These are phyloP conservation scores for Eurosta solidaginis DNA, from an alignment of 1,140 invertebrate genomes.

Conservation along the genomic window DNA sequence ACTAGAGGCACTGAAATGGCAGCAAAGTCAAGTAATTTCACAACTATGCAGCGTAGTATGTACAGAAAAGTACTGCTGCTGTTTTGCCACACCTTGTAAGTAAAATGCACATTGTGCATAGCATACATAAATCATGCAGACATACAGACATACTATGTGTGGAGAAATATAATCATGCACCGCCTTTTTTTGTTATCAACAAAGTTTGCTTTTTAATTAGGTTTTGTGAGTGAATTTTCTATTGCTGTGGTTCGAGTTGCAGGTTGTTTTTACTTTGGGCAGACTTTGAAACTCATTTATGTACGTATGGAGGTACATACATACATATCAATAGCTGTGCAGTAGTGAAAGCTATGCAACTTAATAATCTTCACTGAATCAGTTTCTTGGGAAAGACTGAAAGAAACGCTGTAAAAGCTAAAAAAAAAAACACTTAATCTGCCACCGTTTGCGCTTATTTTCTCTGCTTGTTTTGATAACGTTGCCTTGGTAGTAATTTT, in stretches of 20 bases:
- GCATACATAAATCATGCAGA: neutral
- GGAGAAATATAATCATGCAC: neutral
- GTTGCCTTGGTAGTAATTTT: neutral
- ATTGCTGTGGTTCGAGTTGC: neutral
- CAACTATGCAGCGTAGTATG: neutral
- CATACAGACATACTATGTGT: too few relatives aligned
- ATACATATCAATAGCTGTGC: neutral
- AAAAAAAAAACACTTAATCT: neutral
- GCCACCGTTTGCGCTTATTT: neutral
- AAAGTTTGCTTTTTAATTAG: slow-evolving; percentile 20
- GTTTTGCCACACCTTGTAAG: neutral
- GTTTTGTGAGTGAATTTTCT: slow-evolving; percentile 18
- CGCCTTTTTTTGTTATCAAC: neutral
- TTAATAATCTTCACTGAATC: neutral
- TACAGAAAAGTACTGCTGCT: neutral
- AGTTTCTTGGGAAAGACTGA: neutral
- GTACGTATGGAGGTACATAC: too few relatives aligned
- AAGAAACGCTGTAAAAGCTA: neutral
- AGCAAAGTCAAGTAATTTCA: slow-evolving; percentile 12
- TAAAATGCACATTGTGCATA: neutral
- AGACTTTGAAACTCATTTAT: neutral
- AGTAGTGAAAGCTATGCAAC: neutral
- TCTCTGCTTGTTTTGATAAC: neutral
- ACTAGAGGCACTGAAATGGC: neutral
- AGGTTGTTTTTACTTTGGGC: neutral